Conservation (phyloP, 2,113 vertebrate genomes). For the Enhydra lutris region DNA sequence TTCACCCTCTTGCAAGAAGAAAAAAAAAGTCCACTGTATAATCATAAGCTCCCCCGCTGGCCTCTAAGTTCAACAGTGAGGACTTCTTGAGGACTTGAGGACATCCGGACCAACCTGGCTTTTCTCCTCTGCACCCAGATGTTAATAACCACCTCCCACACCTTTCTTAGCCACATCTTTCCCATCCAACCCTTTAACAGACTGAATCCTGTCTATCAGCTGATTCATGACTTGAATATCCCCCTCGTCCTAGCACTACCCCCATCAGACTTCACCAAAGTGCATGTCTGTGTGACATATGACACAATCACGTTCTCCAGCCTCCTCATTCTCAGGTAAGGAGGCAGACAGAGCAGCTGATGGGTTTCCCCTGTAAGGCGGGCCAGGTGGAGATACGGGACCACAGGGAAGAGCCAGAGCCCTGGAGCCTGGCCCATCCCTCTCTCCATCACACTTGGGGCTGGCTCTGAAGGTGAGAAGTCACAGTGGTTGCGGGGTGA, state of each 20-base stretch:
- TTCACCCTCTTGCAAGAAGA: background rate
- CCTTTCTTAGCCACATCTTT: background rate
- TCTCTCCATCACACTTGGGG: background rate
- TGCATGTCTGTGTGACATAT: background rate
- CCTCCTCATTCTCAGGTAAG: background rate
- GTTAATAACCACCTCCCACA: background rate
- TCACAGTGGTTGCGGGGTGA: background rate
- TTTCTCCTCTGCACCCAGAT: background rate
- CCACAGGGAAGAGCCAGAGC: rapidly evolving
- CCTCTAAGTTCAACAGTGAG: background rate
- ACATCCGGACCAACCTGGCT: background rate
- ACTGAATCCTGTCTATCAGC: background rate
- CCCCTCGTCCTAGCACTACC: background rate
- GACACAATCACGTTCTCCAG: background rate
- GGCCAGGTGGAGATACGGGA: background rate
- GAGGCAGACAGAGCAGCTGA: too few species aligned
- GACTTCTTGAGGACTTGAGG: background rate
- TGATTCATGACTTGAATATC: background rate
- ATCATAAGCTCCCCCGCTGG: background rate
- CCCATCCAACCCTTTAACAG: background rate
- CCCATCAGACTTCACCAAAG: background rate
- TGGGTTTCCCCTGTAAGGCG: background rate
- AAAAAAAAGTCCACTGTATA: background rate
- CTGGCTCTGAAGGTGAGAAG: background rate
- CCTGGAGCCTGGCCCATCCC: too few species aligned